Evolutionary conservation across 2,113 vertebrate species (phyloP).

Genomic region (Morone saxatilis): DNA sequence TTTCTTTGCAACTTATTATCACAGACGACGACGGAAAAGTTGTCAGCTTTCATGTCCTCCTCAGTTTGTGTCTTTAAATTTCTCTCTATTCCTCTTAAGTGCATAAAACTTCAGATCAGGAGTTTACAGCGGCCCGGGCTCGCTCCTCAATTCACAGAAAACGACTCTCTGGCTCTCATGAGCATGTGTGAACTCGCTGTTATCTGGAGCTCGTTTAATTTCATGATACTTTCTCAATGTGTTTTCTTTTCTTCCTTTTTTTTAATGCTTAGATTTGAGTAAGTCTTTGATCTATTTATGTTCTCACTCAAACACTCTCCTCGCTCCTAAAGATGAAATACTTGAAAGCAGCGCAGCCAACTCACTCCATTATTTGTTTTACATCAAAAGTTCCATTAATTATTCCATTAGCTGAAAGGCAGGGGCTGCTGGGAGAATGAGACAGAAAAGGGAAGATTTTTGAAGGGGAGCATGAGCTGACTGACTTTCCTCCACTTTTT

Average conservation of each 20-base stretch:
- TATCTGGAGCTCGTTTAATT: slow-evolving; percentile 71
- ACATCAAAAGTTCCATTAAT: slow-evolving; percentile 81
- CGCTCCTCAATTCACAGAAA: slow-evolving; percentile 50
- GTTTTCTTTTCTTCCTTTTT: slow-evolving; percentile 50
- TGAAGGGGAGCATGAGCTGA: slow-evolving; percentile 19
- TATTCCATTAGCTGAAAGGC: slow-evolving; percentile 75
- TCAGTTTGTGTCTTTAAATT: slow-evolving; percentile 21
- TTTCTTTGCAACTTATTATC: slow-evolving; percentile 4
- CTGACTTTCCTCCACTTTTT: slow-evolving; percentile 6
- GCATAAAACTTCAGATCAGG: slow-evolving; percentile 56
- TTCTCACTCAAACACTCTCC: slow-evolving; percentile 65
- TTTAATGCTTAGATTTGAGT: slow-evolving; percentile 62
- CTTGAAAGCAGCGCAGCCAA: slow-evolving; percentile 67
- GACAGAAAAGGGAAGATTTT: slow-evolving; percentile 39
- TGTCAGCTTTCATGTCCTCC: slow-evolving; percentile 22
- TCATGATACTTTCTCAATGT: slow-evolving; percentile 62
- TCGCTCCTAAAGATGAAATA: slow-evolving; percentile 66
- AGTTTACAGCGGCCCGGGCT: slow-evolving; percentile 36
- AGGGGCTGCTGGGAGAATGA: slow-evolving; percentile 30
- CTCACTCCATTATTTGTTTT: slow-evolving; percentile 79
- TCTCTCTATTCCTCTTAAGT: slow-evolving; percentile 39
- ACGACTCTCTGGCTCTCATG: slow-evolving; percentile 25
- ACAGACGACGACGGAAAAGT: not conserved
- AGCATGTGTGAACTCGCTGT: slow-evolving; percentile 53
- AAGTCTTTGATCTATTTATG: slow-evolving; percentile 78